Evolutionary conservation across 2,113 vertebrate species (phyloP), one percentile per base, ranked within the genome.

Genomic region (Numenius arquata): DNA sequence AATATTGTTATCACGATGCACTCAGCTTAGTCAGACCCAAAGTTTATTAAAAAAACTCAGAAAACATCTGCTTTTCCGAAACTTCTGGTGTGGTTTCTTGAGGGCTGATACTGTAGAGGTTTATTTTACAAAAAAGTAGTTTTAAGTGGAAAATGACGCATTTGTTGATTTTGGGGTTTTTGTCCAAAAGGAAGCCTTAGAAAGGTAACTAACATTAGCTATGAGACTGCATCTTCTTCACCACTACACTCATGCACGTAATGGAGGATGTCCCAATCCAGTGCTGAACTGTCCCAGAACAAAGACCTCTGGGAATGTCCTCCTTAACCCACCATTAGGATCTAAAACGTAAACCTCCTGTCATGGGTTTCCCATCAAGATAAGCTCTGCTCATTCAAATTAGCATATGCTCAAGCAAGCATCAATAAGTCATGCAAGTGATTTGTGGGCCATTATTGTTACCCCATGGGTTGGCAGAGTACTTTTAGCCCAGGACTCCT

Each of bases 261-360:
- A 2, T 6, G 12, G 26, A 78, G 38, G 10, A 36, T 0, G 2
- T 38, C 32, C 32, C 34, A 38, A 34, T 1, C 14, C 14, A 11
- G 7, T 7, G 30, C 40, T 34, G n/a, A 75, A 58, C 22, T 73
- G 19, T 48, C 20, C 16, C 16, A 89, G 38, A 86, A 77, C 3
- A 68, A 45, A 75, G 40, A 34, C 4, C 3, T 77, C 65, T 71
- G 29, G 26, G 26, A 34, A 16, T 5, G 5, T 50, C 19, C 30
- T 87, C 43, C 43, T 79, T 65, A 73, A 72, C 3, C 5, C 11
- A 36, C 15, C 4, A 4, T 7, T 41, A 70, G 8, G 12, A 43
- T 48, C 17, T 29, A 56, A 19, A 74, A 15, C 11, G 12, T 20
- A 74, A 15, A 43, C 12, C 4, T 87, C 36, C 29, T 52, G 8